Conservation (phyloP, 2,797 vertebrate species). For the Agapornis canus region DNA sequence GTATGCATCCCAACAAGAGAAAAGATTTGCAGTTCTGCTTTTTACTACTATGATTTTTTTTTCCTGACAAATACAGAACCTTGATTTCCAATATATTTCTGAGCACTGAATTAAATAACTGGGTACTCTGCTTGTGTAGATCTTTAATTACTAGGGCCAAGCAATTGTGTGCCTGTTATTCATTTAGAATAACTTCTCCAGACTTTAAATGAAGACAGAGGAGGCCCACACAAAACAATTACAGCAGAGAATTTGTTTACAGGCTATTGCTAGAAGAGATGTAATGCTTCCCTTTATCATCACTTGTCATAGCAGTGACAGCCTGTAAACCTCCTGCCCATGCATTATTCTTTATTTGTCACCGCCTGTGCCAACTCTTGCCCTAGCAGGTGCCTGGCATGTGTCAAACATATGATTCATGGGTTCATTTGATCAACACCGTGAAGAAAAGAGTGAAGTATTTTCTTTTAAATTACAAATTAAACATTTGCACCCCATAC, state of each 20-base stretch:
- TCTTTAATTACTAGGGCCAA: conserved; percentile 25
- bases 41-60: background rate
- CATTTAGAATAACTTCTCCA: conserved; percentile 34
- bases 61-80: background rate
- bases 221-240: conserved; percentile 54
- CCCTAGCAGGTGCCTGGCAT: conserved; percentile 72
- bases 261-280: conserved; percentile 48
- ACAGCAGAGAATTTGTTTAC: conserved; percentile 68
- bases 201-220: conserved; percentile 69
- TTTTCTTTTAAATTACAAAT: conserved; percentile 75
- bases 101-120: background rate
- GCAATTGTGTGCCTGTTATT: background rate
- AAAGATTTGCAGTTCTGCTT: background rate
- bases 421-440: conserved; percentile 78
- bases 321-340: conserved; percentile 69
- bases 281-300: conserved; percentile 73
- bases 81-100: background rate
- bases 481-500: conserved; percentile 44
- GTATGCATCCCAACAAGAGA: background rate
- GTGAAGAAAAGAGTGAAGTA: conserved; percentile 70
- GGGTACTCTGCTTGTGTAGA: background rate
- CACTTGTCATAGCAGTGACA: conserved; percentile 70
- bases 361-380: conserved; percentile 56
- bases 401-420: conserved; percentile 80
- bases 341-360: conserved; percentile 69